phyloP scores from a whole-genome alignment of 2,888 invertebrate genomes.

The Pyrrhosoma nymphula region DNA sequence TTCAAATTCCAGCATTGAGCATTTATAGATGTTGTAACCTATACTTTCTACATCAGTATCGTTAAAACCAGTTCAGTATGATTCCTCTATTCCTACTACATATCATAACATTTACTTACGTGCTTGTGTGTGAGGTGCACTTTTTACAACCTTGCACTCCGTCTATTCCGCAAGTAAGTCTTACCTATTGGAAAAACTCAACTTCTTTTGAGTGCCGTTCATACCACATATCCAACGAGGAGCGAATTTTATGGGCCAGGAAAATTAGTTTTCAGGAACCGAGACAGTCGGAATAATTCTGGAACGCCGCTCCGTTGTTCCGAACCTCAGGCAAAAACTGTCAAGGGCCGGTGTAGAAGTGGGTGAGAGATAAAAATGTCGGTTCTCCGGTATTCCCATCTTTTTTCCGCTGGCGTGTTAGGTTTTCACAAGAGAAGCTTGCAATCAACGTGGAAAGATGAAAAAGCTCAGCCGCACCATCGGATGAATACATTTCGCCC shows the following conservation, averaged over 20 bases:
- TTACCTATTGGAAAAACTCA: background rate
- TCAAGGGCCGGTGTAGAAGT: background rate
- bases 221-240: background rate
- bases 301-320: background rate
- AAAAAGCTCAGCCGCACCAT: background rate
- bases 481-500: conserved; percentile 25
- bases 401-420: background rate
- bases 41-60: too few relatives aligned
- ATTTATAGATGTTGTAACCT: too few relatives aligned
- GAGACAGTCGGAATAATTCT: background rate
- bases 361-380: background rate
- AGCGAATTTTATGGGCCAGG: background rate
- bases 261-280: conserved; percentile 3
- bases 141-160: too few relatives aligned
- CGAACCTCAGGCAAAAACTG: background rate
- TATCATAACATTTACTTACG: too few relatives aligned
- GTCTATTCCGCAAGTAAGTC: background rate
- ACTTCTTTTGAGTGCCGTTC: background rate
- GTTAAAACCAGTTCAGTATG: background rate
- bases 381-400: too few relatives aligned
- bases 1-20: too few relatives aligned
- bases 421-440: background rate
- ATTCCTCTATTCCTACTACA: background rate
- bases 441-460: conserved; percentile 27
- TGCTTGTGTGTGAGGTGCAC: too few relatives aligned